Base-by-base conservation (phyloP, 2,113 vertebrate species). In the Halcyon malimbica region DNA sequence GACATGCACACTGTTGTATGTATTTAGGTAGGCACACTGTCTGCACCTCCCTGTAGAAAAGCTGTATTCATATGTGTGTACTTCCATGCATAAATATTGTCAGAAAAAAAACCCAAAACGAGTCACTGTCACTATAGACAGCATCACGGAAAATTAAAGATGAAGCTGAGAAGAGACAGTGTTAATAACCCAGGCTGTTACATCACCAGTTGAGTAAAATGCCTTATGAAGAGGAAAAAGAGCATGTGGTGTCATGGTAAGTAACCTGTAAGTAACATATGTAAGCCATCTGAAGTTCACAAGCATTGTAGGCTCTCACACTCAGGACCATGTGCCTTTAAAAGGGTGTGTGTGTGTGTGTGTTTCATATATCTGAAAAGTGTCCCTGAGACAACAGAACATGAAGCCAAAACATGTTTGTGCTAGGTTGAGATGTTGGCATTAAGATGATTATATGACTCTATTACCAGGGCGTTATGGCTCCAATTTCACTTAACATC, bases 401-500 rank as follows among this genome's bases (percentile, higher is more conserved):
- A 79, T 46, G 54, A 93, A 95, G 82, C 53, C 87, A 97, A 68
- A 5, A 0, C 21, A 4, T 75, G 78, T 93, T 48, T 90, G 76
- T 68, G 83, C 88, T 78, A 89, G 84, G 44, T 88, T 90, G 96
- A 93, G 73, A 79, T 4, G 57, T 53, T 87, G 95, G 88, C 94
- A 93, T 95, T 81, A 82, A 75, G 59, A 87, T 68, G 89, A 88
- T 91, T 90, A 19, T 37, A n/a, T 76, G 79, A 94, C 85, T 97
- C 78, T 92, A 94, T 92, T 94, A 97, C 89, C 18, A 42, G 75
- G 86, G 94, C 17, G 18, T 76, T 95, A 75, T 46, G 54, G 65
- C 78, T 96, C 95, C 84, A 88, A 54, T 79, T 92, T 84, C 83
- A 92, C 79, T 97, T 97, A 90, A 65, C 93, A 90, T 95, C 50